Base-by-base conservation (phyloP, 2,113 vertebrate genomes). In the Australoheros scitulus region DNA sequence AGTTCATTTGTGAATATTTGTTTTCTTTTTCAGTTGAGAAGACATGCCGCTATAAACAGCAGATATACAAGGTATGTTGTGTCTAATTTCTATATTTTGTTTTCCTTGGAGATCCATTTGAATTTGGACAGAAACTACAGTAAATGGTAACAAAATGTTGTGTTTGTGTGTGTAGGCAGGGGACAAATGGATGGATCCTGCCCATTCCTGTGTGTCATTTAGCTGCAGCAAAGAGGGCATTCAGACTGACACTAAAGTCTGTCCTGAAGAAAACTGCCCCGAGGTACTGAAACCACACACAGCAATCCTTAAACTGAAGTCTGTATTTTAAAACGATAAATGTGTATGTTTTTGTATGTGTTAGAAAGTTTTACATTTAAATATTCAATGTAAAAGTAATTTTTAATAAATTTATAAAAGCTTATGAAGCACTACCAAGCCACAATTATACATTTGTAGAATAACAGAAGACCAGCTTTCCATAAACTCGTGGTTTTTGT, bases 1-100 rank as follows among this genome's bases (percentile, higher is more conserved):
- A 64, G 11, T 0, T 63, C 34, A 38, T 63, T 38, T n/a, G 6
- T 11, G n/a, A 63, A 63, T 34, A 14, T 22, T 38, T 38, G 20
- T 63, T 63, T 4, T 41, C 18, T 76, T 65, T 90, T 92, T 83
- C 88, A 96, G 95, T 94, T 79, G 87, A 93, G 82, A 94, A 88
- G 84, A 94, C 65, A 1, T 96, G 94, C 84, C 81, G 36, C 59
- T 85, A 93, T 80, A 52, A 84, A 15, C 87, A 82, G 41, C 56
- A n/a, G 15, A 89, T 29, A 2, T 92, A 94, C 79, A 85, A 90
- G 87, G 95, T 96, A 82, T 59, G 60, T 76, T 77, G 6, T 41
- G 47, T 60, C 6, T 26, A 15, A 76, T 70, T n/a, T 14, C n/a
- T 41, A 7, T 0, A 10, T n/a, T 63, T 38, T 6, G 38, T 63